phyloP scores from a whole-genome alignment of 1,140 invertebrate genomes.

The Heliothis virescens region DNA sequence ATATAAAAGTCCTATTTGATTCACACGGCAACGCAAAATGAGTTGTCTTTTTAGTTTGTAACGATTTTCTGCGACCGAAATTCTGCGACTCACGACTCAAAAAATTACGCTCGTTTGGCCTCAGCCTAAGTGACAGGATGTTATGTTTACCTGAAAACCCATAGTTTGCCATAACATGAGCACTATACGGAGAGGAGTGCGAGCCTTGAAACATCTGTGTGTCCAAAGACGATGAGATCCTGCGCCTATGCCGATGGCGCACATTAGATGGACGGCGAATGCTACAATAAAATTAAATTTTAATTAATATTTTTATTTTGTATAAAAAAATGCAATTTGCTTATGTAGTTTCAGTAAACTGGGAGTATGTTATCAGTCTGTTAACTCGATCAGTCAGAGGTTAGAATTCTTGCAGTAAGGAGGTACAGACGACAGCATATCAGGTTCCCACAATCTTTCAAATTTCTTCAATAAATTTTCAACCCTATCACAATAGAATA shows the following conservation, averaged over 20 bases:
- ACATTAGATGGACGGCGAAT: conserved; percentile 87
- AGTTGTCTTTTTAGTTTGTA: no score
- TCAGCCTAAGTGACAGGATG: neutral
- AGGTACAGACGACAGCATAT: no score
- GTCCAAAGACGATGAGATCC: conserved; percentile 96
- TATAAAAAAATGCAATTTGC: neutral
- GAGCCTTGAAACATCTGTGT: conserved; percentile 95
- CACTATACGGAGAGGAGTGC: conserved; percentile 91
- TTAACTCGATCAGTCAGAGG: no score
- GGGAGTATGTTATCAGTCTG: neutral
- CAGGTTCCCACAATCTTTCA: no score
- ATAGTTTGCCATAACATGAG: conserved; percentile 93
- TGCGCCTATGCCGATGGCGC: conserved; percentile 93
- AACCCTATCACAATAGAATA: no score
- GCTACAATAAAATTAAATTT: conserved; percentile 79
- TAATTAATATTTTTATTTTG: neutral
- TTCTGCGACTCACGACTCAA: no score
- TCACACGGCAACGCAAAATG: no score
- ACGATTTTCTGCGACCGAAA: no score
- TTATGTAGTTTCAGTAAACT: neutral
- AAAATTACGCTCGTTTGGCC: no score
- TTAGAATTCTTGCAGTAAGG: no score
- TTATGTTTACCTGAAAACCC: conserved; percentile 90
- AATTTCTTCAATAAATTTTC: no score
- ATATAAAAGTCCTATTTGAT: no score